Evolutionary conservation across 2,888 invertebrate species (phyloP), one percentile per base, ranked within the genome.

Genomic region (Mayetiola destructor): DNA sequence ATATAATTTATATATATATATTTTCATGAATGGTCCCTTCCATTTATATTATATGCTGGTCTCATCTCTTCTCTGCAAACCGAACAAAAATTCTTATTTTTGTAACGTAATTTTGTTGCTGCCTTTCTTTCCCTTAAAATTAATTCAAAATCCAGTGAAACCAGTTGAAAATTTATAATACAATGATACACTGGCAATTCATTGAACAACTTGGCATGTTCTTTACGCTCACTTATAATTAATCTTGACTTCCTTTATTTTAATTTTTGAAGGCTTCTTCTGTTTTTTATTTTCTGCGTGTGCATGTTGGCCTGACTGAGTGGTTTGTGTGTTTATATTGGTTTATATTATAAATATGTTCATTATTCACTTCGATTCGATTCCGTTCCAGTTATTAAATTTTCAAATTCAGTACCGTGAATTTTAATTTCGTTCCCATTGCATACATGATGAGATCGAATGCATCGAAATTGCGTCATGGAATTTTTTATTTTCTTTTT

Each of bases 401-500:
- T n/a, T n/a, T n/a, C n/a, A n/a, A n/a, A n/a, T n/a, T n/a, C n/a
- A n/a, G n/a, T n/a, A n/a, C n/a, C n/a, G n/a, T n/a, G n/a, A n/a
- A n/a, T n/a, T n/a, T n/a, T n/a, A n/a, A n/a, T n/a, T n/a, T n/a
- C 6, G 16, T 40, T 48, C 27, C 48, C 48, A 48, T 5, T 48
- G 48, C 48, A 48, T 48, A n/a, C n/a, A n/a, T 3, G 23, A 2
- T 27, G 27, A 48, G 23, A 27, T 27, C 48, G 18, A 48, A n/a
- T n/a, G n/a, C n/a, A n/a, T n/a, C n/a, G n/a, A 48, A 48, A 27
- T 48, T 48, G 29, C 48, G 48, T 48, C 48, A 48, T 48, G 48
- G 48, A 48, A 27, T 18, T 18, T 48, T 48, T 48, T 48, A n/a
- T 6, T n/a, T n/a, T n/a, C n/a, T n/a, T n/a, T n/a, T n/a, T n/a